Conservation (phyloP, 1,140 invertebrate species). For the Drosophila arizonae region DNA sequence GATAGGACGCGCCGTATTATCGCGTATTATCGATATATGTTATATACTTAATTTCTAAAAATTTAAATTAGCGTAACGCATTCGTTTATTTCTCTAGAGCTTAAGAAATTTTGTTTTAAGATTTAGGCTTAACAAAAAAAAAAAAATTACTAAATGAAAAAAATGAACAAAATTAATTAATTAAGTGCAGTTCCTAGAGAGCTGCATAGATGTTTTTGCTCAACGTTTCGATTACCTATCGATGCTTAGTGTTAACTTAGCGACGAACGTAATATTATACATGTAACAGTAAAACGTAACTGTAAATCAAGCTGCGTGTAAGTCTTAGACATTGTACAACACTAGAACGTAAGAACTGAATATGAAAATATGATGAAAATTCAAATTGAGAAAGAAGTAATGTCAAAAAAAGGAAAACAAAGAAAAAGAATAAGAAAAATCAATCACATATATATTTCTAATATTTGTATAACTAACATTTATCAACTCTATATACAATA, state of each 20-base stretch:
- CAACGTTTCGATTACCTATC: slow-evolving; percentile 36
- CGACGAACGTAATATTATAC: slow-evolving; percentile 14
- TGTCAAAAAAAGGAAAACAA: slow-evolving; percentile 3
- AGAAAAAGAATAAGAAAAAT: slow-evolving; percentile 4
- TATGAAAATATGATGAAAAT: not conserved
- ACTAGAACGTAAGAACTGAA: slow-evolving; percentile 31
- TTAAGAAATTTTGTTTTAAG: slow-evolving; percentile 61
- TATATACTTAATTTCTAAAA: too few relatives aligned
- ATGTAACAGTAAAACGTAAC: slow-evolving; percentile 33
- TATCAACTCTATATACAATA: slow-evolving; percentile 10
- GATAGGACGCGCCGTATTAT: not conserved
- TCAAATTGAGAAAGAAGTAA: not conserved
- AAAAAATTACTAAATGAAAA: too few relatives aligned
- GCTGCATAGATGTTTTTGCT: slow-evolving; percentile 59
- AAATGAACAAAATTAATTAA: not conserved
- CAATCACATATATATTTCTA: slow-evolving; percentile 11
- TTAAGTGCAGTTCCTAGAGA: slow-evolving; percentile 69
- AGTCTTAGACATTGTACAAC: slow-evolving; percentile 49
- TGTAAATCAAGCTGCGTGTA: slow-evolving; percentile 34
- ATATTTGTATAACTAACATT: slow-evolving; percentile 35
- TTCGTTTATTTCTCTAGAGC: slow-evolving; percentile 54
- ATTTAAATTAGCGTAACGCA: slow-evolving; percentile 42
- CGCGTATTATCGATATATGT: slow-evolving; percentile 18
- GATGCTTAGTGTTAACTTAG: slow-evolving; percentile 34
- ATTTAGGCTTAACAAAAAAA: slow-evolving; percentile 22